Conservation (phyloP, 2,113 vertebrate genomes). For the Tursiops truncatus region DNA sequence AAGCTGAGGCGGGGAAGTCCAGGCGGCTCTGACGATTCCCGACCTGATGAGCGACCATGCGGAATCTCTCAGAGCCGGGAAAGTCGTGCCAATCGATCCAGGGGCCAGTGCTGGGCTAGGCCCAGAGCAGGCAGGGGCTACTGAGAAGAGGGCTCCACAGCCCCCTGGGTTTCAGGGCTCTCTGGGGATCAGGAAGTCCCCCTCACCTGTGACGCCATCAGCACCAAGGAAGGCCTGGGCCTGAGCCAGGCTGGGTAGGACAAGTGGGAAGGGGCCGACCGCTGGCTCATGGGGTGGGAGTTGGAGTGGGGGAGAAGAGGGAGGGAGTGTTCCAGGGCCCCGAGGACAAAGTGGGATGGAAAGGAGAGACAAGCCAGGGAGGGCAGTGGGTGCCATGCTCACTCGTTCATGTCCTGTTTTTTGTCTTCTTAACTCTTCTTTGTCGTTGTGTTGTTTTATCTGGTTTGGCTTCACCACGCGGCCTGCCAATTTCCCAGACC, state of each 20-base stretch:
- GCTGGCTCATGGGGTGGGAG: neutral
- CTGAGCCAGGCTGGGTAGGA: neutral
- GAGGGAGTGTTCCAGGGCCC: neutral
- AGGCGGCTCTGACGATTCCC: neutral
- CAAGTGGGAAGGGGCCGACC: neutral
- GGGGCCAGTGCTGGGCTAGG: neutral
- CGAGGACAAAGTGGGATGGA: neutral
- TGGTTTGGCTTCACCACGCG: neutral
- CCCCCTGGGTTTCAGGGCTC: neutral
- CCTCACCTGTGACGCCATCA: neutral
- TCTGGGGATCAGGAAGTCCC: neutral
- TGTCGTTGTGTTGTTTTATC: neutral
- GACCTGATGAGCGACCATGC: neutral
- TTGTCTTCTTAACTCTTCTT: neutral
- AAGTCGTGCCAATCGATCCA: neutral
- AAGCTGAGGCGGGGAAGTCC: neutral
- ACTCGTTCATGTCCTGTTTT: neutral
- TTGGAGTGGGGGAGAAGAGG: rapidly evolving
- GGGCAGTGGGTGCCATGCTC: neutral
- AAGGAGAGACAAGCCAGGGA: neutral
- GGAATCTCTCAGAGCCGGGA: neutral
- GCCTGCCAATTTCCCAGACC: neutral
- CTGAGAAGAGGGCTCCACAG: neutral
- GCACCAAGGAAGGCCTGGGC: neutral
- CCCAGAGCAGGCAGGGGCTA: neutral